Base-by-base conservation (phyloP, 92 coral and sea anemone species). In the Epizoanthus fatuus region DNA sequence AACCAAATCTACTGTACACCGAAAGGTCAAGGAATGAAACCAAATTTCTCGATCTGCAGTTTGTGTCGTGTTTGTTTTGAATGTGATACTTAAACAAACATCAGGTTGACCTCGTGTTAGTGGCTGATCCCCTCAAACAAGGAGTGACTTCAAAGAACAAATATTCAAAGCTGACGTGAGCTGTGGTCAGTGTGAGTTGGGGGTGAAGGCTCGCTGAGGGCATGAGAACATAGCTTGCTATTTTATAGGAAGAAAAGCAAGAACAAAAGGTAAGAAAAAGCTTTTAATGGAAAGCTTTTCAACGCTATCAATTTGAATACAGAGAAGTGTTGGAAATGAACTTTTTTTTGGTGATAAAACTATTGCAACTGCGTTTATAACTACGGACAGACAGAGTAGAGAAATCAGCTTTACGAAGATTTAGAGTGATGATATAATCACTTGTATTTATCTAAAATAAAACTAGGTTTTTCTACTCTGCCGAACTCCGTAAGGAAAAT, bases 81-180 rank as follows among this genome's bases (percentile, higher is more conserved):
- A 56, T 38, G 39, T 77, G 17, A 17, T 60, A 6, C 7, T 6
- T 42, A 77, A 77, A 62, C 57, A 77, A 77, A 60, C 58, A 62
- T 53, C 82, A 77, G 82, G 69, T 77, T 19, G 19, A 44, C 11
- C 14, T 60, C 8, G n/a, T 44, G 15, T 60, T 56, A 77, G 1
- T 76, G 82, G 82, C 25, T 62, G 58, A 77, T 40, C 0, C 14
- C 58, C 63, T 77, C 53, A 16, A 59, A 39, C 82, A 77, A 44
- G 55, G 68, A 77, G 82, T 77, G 69, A 77, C 70, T 77, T 77
- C 82, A 77, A 77, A 77, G 68, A 59, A 38, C 70, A 77, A 77
- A 77, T 59, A 77, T 77, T 77, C 70, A 13, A 14, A 11, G 70
- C 35, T 77, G 82, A 77, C 82, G 82, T 77, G 59, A 77, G 70